phyloP scores from a whole-genome alignment of 1,140 invertebrate species.

The Popillia japonica region DNA sequence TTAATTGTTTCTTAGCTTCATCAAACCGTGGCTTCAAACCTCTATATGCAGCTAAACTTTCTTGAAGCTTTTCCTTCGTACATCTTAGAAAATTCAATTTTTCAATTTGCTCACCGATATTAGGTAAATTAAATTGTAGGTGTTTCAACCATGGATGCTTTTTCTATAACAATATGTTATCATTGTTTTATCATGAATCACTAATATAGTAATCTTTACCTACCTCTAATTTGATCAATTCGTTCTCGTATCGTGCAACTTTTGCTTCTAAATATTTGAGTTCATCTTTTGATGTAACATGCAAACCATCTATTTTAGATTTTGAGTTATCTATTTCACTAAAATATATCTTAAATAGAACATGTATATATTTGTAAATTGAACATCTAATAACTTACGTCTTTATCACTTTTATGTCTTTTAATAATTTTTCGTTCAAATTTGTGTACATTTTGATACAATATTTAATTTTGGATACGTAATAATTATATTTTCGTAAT shows the following conservation, averaged over 20 bases:
- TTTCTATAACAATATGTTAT: constrained; percentile 48
- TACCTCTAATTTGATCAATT: constrained; percentile 53
- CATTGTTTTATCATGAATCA: not conserved
- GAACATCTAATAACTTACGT: constrained; percentile 43
- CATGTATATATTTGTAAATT: constrained; percentile 40
- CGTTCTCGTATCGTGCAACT: constrained; percentile 53
- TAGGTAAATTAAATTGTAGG: constrained; percentile 48
- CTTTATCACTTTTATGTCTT: constrained; percentile 46
- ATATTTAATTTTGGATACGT: constrained; percentile 48
- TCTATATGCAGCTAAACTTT: constrained; percentile 49
- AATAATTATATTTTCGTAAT: constrained; percentile 48
- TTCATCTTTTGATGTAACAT: constrained; percentile 45
- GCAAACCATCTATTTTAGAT: constrained; percentile 39
- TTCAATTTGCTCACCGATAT: constrained; percentile 49
- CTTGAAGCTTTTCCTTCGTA: constrained; percentile 48
- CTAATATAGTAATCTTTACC: constrained; percentile 30
- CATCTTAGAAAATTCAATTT: constrained; percentile 46
- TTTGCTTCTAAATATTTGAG: constrained; percentile 50
- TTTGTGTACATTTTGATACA: constrained; percentile 50
- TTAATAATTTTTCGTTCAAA: constrained; percentile 48
- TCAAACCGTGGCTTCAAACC: constrained; percentile 52
- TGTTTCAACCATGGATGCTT: constrained; percentile 55
- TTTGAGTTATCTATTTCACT: constrained; percentile 40
- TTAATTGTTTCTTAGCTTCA: constrained; percentile 53
- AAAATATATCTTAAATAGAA: constrained; percentile 22